Evolutionary conservation across 1,140 invertebrate genomes (phyloP).

Genomic region (Copidosoma floridanum): DNA sequence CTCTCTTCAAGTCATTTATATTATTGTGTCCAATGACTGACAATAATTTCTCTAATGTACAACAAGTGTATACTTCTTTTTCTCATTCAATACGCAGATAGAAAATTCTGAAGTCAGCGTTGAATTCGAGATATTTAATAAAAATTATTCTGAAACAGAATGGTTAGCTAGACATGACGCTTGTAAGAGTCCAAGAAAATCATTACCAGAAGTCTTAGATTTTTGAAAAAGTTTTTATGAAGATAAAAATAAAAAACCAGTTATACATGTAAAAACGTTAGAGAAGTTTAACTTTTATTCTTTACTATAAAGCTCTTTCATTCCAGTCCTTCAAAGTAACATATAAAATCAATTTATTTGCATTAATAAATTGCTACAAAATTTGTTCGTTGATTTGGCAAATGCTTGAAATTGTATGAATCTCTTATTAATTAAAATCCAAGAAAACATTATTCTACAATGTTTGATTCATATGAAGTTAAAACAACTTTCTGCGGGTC

Average conservation of each 20-base stretch:
- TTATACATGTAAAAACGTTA: neutral
- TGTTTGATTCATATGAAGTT: too few species aligned
- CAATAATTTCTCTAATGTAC: constrained; percentile 18
- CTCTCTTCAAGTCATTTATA: too few species aligned
- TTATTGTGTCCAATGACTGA: neutral
- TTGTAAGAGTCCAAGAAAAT: neutral
- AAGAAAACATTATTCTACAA: too few species aligned
- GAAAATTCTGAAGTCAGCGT: neutral
- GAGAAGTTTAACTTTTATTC: neutral
- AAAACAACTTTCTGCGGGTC: too few species aligned
- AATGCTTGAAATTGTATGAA: too few species aligned
- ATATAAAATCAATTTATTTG: constrained; percentile 7
- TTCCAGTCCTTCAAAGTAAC: constrained; percentile 7
- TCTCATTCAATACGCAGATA: constrained; percentile 19
- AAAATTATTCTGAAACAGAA: neutral
- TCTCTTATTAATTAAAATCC: too few species aligned
- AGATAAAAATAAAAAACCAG: constrained; percentile 6
- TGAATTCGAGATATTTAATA: neutral
- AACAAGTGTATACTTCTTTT: constrained; percentile 25
- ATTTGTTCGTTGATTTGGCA: too few species aligned
- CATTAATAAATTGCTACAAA: constrained; percentile 13
- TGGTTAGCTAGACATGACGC: constrained; percentile 8
- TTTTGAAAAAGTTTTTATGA: neutral
- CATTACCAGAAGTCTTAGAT: neutral
- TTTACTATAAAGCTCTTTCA: constrained; percentile 7